These are phyloP conservation scores for Drosophila recens DNA, from an alignment of 2,888 invertebrate genomes.

Conservation along the genomic window DNA sequence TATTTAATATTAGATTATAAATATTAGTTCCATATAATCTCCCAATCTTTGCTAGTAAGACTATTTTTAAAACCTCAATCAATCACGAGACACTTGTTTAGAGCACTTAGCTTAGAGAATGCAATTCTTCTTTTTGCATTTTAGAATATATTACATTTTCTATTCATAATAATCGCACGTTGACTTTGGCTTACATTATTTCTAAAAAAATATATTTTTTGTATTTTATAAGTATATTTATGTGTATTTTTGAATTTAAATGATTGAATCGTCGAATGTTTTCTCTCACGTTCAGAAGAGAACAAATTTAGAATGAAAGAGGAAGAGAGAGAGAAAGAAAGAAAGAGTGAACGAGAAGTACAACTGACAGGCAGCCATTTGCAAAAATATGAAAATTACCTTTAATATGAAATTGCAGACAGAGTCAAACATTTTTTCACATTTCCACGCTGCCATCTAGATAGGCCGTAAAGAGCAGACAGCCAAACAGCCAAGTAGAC, in stretches of 20 bases:
- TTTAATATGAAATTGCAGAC: conserved; percentile 75
- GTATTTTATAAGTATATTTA: conserved; percentile 56
- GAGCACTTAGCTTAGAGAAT: conserved; percentile 26
- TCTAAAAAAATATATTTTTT: conserved; percentile 13
- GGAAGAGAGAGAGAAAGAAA: conserved; percentile 6
- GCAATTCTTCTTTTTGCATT: conserved; percentile 20
- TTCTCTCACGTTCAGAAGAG: background rate
- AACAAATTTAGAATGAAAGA: background rate
- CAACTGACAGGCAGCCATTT: conserved; percentile 60
- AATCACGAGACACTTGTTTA: background rate
- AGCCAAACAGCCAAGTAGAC: background rate
- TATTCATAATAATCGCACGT: conserved; percentile 45
- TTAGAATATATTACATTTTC: conserved; percentile 30
- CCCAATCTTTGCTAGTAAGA: background rate
- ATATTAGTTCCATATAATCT: background rate
- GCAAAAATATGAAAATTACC: conserved; percentile 81
- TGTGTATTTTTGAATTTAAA: conserved; percentile 75
- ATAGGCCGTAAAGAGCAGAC: conserved; percentile 58
- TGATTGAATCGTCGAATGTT: conserved; percentile 74
- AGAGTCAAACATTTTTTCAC: conserved; percentile 55
- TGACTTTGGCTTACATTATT: conserved; percentile 50
- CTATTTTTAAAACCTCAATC: background rate
- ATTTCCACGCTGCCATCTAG: conserved; percentile 70
- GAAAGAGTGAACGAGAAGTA: conserved; percentile 11
- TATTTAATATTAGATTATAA: too few relatives aligned